These are phyloP conservation scores for Ailurus styani DNA, from an alignment of 2,113 vertebrate species.

Conservation along the genomic window DNA sequence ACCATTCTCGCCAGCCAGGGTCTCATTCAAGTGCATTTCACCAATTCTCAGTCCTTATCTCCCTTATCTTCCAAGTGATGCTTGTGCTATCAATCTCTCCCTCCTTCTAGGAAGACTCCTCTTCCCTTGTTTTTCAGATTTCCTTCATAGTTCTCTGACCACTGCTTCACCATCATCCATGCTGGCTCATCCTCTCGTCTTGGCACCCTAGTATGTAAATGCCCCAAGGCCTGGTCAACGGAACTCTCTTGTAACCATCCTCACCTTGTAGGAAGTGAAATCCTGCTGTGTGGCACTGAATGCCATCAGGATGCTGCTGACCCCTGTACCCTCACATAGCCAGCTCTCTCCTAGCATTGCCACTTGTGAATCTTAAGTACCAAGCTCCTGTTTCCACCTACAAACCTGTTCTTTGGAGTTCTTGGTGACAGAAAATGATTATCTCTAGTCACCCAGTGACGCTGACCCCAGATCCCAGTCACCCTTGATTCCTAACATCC, in stretches of 20 bases:
- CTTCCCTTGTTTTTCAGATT: not conserved
- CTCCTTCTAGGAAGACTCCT: not conserved
- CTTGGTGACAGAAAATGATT: not conserved
- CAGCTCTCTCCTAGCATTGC: not conserved
- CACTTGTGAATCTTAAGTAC: not conserved
- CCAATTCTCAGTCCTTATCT: not conserved
- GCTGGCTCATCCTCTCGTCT: not conserved
- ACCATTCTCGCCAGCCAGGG: not conserved
- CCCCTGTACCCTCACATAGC: not conserved
- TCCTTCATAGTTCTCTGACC: not conserved
- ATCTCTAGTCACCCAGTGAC: not conserved
- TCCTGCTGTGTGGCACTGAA: not conserved
- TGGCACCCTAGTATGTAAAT: not conserved
- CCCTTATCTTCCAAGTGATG: not conserved
- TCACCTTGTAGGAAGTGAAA: not conserved
- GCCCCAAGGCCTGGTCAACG: not conserved
- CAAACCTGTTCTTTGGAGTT: not conserved
- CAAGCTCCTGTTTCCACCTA: not conserved
- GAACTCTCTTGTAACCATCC: rapidly evolving
- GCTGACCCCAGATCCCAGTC: not conserved
- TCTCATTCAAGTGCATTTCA: not conserved
- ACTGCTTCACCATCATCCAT: not conserved
- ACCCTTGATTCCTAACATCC: not conserved
- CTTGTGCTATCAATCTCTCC: not conserved
- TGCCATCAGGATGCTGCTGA: not conserved